Percentiles rank a stretch among this genome's conserved stretches.
Evolutionary conservation across 2,113 vertebrate genomes (phyloP).

Genomic region (Poeciliopsis occidentalis): DNA sequence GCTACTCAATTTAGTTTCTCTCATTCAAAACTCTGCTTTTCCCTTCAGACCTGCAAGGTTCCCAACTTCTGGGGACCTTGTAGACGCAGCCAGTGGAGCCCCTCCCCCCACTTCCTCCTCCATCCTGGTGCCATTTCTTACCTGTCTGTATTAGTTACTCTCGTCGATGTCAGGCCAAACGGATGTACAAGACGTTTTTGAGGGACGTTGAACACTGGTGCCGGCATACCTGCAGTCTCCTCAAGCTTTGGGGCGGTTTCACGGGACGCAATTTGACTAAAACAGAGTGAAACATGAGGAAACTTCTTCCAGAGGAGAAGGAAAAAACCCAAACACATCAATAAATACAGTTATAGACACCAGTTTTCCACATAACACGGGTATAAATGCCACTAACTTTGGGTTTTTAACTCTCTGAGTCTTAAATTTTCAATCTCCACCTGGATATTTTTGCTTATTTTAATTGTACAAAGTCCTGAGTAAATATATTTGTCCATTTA

Average conservation of each 20-base stretch:
- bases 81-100: neutral
- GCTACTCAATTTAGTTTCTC: constrained; percentile 42
- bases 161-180: constrained; percentile 77
- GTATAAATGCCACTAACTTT: neutral
- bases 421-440: too few species aligned
- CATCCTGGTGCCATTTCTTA: constrained; percentile 79
- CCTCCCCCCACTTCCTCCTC: constrained; percentile 32
- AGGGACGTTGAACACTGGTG: constrained; percentile 68
- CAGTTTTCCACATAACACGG: neutral
- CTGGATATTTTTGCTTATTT: too few species aligned
- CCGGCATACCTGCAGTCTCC: constrained; percentile 74
- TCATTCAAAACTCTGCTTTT: neutral
- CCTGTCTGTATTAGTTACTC: constrained; percentile 47
- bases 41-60: too few species aligned
- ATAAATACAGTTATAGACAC: neutral
- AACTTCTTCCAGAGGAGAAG: constrained; percentile 17
- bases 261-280: constrained; percentile 30
- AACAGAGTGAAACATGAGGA: neutral
- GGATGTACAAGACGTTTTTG: constrained; percentile 66
- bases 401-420: too few species aligned
- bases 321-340: constrained; percentile 12
- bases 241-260: constrained; percentile 70
- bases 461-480: too few species aligned
- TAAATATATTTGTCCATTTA: too few species aligned
- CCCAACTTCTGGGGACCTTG: neutral